Evolutionary conservation across 1,140 invertebrate species (phyloP), one percentile per base, ranked within the genome.

Genomic region (Heterodera carotae): DNA sequence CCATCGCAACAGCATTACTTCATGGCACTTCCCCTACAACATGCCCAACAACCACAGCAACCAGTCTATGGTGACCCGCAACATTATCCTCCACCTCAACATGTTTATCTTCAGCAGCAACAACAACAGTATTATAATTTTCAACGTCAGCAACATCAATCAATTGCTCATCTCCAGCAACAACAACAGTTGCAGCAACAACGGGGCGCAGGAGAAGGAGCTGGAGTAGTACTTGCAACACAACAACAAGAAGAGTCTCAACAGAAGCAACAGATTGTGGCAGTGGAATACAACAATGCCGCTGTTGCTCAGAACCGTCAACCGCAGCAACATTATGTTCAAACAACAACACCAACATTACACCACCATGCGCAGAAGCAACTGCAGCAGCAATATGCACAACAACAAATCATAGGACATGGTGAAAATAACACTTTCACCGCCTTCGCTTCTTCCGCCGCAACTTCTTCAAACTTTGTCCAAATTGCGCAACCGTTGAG

Each of bases 261-360:
- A 43, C 39, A 43, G 39, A 7, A 43, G 39, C 39, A 43, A 43
- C 39, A 43, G 39, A 7, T 43, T 4, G 39, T 7, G 15, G 39
- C 7, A 7, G 39, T 43, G 1, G 39, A 43, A 43, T 43, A 43
- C 39, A 43, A 43, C n/a, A n/a, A n/a, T 43, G n/a, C n/a, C n/a
- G 39, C 39, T 12, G 15, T 43, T 7, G 39, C 39, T 62, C 60
- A 62, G 60, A 8, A 62, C 60, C 60, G 18, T 7, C 60, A 25
- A 72, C 70, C 60, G n/a, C 34, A 72, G 33, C 70, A 73, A 73
- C 34, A 73, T 27, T 43, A 56, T 73, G 48, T 27, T 53, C 60
- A 33, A n/a, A 36, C 25, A 43, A 25, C 53, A 1, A 33, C 12
- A 48, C 27, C 68, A 39, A 6, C 53, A 69, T 18, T 10, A 18